phyloP scores from a whole-genome alignment of 2,888 invertebrate genomes.

The Caprella mutica region DNA sequence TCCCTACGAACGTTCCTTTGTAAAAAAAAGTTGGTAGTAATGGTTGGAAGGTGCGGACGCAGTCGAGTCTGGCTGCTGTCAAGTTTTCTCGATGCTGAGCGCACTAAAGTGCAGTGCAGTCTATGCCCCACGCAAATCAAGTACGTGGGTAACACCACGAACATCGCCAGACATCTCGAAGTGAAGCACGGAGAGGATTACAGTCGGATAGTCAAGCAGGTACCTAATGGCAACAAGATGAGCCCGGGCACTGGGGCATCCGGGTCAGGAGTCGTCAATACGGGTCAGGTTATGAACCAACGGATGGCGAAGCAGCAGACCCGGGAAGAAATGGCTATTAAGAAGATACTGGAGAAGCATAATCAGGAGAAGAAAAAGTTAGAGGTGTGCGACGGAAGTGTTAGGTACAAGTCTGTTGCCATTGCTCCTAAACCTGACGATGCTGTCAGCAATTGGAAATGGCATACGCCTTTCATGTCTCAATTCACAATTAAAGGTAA shows the following conservation, averaged over 20 bases:
- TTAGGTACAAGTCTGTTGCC: background rate
- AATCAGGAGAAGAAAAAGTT: slow-evolving; percentile 21
- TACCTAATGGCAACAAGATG: slow-evolving; percentile 3
- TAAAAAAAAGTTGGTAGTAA: too few relatives aligned
- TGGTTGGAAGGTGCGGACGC: slow-evolving; percentile 27
- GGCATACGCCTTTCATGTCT: too few relatives aligned
- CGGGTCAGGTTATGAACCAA: too few relatives aligned
- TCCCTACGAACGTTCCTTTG: too few relatives aligned
- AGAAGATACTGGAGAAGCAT: slow-evolving; percentile 29
- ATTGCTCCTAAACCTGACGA: background rate
- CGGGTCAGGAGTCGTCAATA: slow-evolving; percentile 10
- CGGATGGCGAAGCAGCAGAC: slow-evolving; percentile 12
- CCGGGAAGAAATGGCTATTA: slow-evolving; percentile 27
- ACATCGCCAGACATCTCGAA: slow-evolving; percentile 32
- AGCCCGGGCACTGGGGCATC: slow-evolving; percentile 4
- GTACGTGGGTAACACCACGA: slow-evolving; percentile 34
- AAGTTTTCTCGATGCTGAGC: slow-evolving; percentile 22
- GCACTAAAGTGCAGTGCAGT: slow-evolving; percentile 27
- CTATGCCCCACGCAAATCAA: slow-evolving; percentile 31
- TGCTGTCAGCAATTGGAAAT: background rate
- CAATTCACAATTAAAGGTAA: too few relatives aligned
- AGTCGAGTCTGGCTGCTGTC: slow-evolving; percentile 33
- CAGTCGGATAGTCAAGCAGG: slow-evolving; percentile 11
- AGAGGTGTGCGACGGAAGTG: background rate
- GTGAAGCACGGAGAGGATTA: slow-evolving; percentile 30